Conservation (phyloP, 1,140 invertebrate species). For the Globodera rostochiensis region DNA sequence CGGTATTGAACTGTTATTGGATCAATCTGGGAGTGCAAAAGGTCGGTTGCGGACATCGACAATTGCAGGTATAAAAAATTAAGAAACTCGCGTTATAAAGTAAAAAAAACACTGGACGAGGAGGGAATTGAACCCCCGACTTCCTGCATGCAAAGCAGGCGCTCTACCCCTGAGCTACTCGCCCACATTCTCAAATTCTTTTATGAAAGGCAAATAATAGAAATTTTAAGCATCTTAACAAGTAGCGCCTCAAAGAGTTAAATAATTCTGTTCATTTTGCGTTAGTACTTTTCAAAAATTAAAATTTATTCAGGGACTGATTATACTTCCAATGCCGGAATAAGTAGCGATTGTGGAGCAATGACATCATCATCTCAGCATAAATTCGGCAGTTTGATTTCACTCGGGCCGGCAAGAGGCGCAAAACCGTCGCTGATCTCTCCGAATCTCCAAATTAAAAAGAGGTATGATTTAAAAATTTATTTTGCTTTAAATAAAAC, state of each 20-base stretch:
- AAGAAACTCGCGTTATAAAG: not conserved
- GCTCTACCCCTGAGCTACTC: constrained; percentile 62
- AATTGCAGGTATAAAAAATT: not conserved
- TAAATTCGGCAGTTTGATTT: too few relatives aligned
- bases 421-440: too few relatives aligned
- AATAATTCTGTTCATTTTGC: too few relatives aligned
- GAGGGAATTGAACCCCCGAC: constrained; percentile 61
- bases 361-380: too few relatives aligned
- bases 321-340: too few relatives aligned
- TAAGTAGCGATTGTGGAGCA: too few relatives aligned
- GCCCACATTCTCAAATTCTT: constrained; percentile 28
- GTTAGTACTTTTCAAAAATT: too few relatives aligned
- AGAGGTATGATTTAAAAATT: not conserved
- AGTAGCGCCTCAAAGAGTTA: too few relatives aligned
- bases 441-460: not conserved
- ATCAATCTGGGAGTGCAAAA: too few relatives aligned
- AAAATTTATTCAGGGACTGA: too few relatives aligned
- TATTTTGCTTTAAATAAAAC: not conserved
- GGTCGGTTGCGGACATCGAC: not conserved
- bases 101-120: constrained; percentile 10
- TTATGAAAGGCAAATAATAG: not conserved
- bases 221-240: not conserved
- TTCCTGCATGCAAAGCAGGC: constrained; percentile 64
- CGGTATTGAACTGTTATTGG: too few relatives aligned
- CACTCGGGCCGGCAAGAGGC: too few relatives aligned